Evolutionary conservation across 2,888 invertebrate genomes (phyloP), one percentile per base, ranked within the genome.

Genomic region (Rhabditoides inermis): DNA sequence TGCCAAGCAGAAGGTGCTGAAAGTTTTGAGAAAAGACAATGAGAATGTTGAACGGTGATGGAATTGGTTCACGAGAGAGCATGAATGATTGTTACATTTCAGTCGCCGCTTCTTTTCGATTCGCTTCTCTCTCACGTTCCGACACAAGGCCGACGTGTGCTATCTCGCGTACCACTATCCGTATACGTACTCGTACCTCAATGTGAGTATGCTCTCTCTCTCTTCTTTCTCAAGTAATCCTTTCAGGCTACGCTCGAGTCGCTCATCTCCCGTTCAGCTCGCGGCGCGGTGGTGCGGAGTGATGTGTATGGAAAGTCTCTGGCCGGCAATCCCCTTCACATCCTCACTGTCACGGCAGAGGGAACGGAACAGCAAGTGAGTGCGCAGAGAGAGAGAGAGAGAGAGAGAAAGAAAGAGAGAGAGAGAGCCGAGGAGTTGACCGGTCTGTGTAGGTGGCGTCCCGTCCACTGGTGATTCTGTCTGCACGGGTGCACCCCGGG

Each of bases 111-210:
- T 86, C 78, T 83, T 85, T 72, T 88, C 88, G 0, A 84, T 86
- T 36, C 85, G 87, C 3, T 88, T 89, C 79, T 85, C 84, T 63
- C 81, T 89, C 30, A 83, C 81, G 45, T 88, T 89, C 77, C 84
- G 84, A 4, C 85, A 87, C 77, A 79, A 81, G 47, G 82, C 84
- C 58, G 89, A 89, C 75, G 83, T 88, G 47, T 86, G 87, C 77
- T 89, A 89, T 77, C 77, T 89, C 56, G 88, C 88, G 2, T 89
- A 88, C 75, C 88, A 89, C 78, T 88, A 85, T 76, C 89, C 89
- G 0, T 89, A 86, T 77, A 86, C 88, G 0, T 88, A 87, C 76
- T 84, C 86, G 20, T 84, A 84, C 77, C 80, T 88, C 73, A 81
- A 86, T 84, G 85, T 86, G 6, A 51, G 55, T 7, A 39, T 10